A percentile compares a stretch with the other conserved stretches of the same genome.
These are phyloP conservation scores for Gorsachius magnificus DNA, from an alignment of 2,797 vertebrate genomes.

Conservation along the genomic window DNA sequence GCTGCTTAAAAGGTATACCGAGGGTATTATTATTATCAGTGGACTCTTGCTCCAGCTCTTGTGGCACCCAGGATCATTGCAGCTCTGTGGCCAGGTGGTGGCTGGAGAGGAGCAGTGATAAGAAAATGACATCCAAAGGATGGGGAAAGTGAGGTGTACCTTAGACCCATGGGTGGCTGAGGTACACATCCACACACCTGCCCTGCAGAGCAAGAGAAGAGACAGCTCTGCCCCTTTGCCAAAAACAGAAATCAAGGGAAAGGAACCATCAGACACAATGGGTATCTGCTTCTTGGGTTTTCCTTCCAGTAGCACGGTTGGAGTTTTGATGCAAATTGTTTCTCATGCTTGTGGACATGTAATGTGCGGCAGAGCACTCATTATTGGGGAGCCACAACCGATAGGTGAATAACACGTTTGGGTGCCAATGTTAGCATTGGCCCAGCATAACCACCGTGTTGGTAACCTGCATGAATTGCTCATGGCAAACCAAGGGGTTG, in stretches of 20 bases:
- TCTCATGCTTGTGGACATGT: not conserved
- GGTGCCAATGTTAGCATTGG: slow-evolving; percentile 40
- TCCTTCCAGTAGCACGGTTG: not conserved
- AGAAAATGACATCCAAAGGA: not conserved
- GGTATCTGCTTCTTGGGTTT: not conserved
- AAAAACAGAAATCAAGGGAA: not conserved
- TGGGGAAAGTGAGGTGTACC: not conserved
- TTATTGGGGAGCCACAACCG: slow-evolving; percentile 50
- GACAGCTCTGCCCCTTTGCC: not conserved
- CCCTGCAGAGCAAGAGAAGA: not conserved
- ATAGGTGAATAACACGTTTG: slow-evolving; percentile 9
- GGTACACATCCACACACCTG: not conserved
- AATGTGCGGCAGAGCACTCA: not conserved
- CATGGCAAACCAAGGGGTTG: slow-evolving; percentile 41
- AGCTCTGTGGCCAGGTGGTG: not conserved
- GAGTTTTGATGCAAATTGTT: not conserved
- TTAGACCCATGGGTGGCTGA: not conserved
- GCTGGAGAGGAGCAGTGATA: not conserved
- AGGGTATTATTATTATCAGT: not conserved
- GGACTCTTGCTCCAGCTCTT: not conserved
- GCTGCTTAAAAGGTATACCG: not conserved
- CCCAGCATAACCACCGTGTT: not conserved
- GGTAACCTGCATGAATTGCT: slow-evolving; percentile 58
- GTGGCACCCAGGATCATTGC: not conserved
- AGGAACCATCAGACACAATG: fast-evolving